Evolutionary conservation across 2,888 invertebrate genomes (phyloP).

Genomic region (Drosophila buzzatii): DNA sequence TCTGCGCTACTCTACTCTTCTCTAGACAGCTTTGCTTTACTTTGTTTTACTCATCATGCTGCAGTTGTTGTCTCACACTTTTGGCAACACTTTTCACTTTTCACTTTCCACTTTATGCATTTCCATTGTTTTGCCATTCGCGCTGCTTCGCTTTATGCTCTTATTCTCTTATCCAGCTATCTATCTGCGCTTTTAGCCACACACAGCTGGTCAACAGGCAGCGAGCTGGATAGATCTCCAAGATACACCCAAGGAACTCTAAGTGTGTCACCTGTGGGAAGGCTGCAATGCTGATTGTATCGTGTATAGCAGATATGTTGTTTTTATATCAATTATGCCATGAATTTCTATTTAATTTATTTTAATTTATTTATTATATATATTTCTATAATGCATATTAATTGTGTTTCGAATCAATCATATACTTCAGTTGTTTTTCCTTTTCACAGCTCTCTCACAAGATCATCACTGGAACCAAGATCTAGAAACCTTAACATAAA

Average conservation of each 20-base stretch:
- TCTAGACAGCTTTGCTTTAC: neutral
- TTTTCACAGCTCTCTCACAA: too few species aligned
- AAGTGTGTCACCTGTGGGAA: conserved; percentile 33
- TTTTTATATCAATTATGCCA: too few species aligned
- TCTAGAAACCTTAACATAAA: too few species aligned
- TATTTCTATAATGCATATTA: too few species aligned
- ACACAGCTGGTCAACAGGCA: conserved; percentile 28
- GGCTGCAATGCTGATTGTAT: too few species aligned
- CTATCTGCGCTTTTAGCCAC: conserved; percentile 11
- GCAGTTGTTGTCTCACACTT: conserved; percentile 32
- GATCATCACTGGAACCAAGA: too few species aligned
- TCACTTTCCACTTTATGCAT: conserved; percentile 68
- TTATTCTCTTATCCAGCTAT: conserved; percentile 3
- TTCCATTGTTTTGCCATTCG: conserved; percentile 49
- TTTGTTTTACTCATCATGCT: conserved; percentile 13
- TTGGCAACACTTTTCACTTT: conserved; percentile 65
- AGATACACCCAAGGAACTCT: conserved; percentile 1
- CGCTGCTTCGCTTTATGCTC: conserved; percentile 5
- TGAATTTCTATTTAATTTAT: too few species aligned
- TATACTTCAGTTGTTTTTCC: too few species aligned
- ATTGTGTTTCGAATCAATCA: too few species aligned
- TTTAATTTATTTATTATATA: too few species aligned
- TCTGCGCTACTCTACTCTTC: neutral
- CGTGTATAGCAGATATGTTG: too few species aligned
- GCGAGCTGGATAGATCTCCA: neutral